A percentile compares a stretch with the other conserved stretches of the same genome.
These are phyloP conservation scores for Lontra canadensis DNA, from an alignment of 2,113 vertebrate species.

Conservation along the genomic window DNA sequence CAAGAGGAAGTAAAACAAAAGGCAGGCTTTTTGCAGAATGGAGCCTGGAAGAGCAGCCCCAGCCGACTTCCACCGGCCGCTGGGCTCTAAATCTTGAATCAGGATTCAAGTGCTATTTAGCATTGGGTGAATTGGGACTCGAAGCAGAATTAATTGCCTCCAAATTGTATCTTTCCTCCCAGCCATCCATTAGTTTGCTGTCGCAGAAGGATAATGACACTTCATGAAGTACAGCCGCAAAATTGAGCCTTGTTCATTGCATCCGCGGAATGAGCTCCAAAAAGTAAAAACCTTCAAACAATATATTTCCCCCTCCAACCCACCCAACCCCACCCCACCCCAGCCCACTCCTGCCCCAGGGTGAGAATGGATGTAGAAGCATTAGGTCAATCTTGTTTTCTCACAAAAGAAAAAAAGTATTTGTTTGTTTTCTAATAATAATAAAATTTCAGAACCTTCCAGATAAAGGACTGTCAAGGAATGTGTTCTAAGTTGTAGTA, in stretches of 20 bases:
- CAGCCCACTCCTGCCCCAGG: not conserved
- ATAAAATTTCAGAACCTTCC: not conserved
- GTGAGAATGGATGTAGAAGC: not conserved
- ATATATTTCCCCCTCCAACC: not conserved
- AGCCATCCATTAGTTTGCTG: constrained; percentile 80
- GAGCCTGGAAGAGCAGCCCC: not conserved
- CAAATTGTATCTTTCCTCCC: constrained; percentile 83
- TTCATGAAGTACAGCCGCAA: constrained; percentile 72
- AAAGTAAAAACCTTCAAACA: constrained; percentile 74
- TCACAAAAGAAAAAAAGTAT: not conserved
- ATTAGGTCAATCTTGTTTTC: not conserved
- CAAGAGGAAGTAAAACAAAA: not conserved
- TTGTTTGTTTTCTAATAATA: not conserved
- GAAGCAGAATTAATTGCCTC: constrained; percentile 87
- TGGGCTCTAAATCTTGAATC: constrained; percentile 56
- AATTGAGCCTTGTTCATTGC: constrained; percentile 68
- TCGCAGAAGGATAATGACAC: constrained; percentile 84
- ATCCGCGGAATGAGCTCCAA: constrained; percentile 65
- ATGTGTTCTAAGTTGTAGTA: not conserved
- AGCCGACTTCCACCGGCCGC: not conserved
- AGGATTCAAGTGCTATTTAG: constrained; percentile 78
- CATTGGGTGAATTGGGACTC: constrained; percentile 77
- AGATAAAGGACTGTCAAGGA: not conserved
- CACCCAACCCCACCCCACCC: accelerated
- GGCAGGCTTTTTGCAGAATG: not conserved